Evolutionary conservation across 1,140 invertebrate genomes (phyloP).

Genomic region (Macrocentrus cingulum): DNA sequence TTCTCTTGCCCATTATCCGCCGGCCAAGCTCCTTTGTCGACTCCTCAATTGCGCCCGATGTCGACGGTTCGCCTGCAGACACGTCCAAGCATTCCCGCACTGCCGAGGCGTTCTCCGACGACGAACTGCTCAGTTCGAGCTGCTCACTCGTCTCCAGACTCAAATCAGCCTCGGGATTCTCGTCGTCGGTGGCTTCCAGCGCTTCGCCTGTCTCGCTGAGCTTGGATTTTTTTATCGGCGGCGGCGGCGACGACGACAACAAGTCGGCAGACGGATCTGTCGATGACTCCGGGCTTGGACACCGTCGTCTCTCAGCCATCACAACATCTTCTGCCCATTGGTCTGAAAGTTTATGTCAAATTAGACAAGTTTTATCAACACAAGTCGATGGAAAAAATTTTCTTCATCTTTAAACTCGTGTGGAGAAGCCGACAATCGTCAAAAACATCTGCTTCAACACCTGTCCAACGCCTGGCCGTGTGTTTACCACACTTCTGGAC

Average conservation of each 20-base stretch:
- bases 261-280: constrained; percentile 36
- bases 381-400: constrained; percentile 3
- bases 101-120: constrained; percentile 13
- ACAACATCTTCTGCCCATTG: constrained; percentile 42
- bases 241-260: constrained; percentile 32
- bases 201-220: background rate
- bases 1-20: constrained; percentile 18
- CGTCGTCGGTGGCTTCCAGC: constrained; percentile 8
- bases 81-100: constrained; percentile 19
- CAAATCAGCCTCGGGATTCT: constrained; percentile 3
- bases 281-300: constrained; percentile 41
- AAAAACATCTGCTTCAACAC: constrained; percentile 22
- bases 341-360: constrained; percentile 32
- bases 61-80: constrained; percentile 30
- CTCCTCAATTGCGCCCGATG: background rate
- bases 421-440: too few species aligned
- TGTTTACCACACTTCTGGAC: constrained; percentile 4
- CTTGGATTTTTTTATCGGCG: constrained; percentile 35
- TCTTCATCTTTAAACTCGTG: background rate
- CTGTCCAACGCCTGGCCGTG: constrained; percentile 11
- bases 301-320: constrained; percentile 48
- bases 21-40: constrained; percentile 9
- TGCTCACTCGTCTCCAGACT: constrained; percentile 23
- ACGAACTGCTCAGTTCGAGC: constrained; percentile 3
- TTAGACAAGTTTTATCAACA: background rate